Evolutionary conservation across 37 sponge, comb jelly and placozoan species (phyloP), one percentile per base, ranked within the genome.

Genomic region (Axinella damicornis): DNA sequence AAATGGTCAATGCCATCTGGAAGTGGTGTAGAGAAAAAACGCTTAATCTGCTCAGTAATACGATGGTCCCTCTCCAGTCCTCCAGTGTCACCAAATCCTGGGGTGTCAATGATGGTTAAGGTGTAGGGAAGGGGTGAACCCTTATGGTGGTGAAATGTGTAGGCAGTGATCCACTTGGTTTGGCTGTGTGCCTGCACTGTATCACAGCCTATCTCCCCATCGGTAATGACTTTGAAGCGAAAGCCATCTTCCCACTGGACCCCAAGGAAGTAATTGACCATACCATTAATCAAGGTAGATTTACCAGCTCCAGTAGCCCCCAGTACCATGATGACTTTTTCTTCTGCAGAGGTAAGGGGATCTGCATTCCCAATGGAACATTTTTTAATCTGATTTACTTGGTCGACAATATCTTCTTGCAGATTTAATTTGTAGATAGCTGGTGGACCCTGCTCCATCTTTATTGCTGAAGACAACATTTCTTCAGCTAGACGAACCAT

Each of bases 271-370:
- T 86, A 89, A 37, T 93, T 93, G 63, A 71, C 83, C 58, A 93
- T 78, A 12, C 87, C 94, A 79, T 93, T 93, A 65, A 93, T 89
- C 15, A 93, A 75, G 5, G 94, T 89, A 24, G 63, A 89, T 68
- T 93, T 93, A 2, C 94, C 94, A 2, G 94, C 87, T 2, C 94
- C 94, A 55, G 94, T 89, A 17, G 94, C 94, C 19, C 94, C 94
- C 6, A 93, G 83, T 19, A 93, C 63, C 94, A 93, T 86, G 20
- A 93, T 37, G 0, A 93, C 90, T 28, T 82, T 88, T 74, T 83
- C 83, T n/a, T n/a, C n/a, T n/a, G n/a, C n/a, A n/a, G n/a, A n/a
- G n/a, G n/a, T n/a, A n/a, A n/a, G n/a, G n/a, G n/a, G n/a, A 46
- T 9, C 9, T 46, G 46, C 46, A 12, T 46, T 9, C 9, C 46